These are phyloP conservation scores for Caprella mutica DNA, from an alignment of 2,888 invertebrate species.

Conservation along the genomic window DNA sequence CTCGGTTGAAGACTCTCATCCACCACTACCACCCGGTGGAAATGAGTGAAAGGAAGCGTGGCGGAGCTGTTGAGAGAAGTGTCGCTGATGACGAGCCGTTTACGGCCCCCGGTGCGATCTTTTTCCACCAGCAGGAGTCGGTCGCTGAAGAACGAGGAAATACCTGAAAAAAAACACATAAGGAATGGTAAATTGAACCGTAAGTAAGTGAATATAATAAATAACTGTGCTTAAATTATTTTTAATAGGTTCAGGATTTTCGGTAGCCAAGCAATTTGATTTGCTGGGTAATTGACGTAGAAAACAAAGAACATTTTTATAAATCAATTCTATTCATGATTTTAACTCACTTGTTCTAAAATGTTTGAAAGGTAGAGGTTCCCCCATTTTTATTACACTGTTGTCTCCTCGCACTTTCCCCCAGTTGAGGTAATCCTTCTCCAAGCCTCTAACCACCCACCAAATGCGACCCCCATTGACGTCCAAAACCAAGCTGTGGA, in stretches of 20 bases:
- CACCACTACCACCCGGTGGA: slow-evolving; percentile 58
- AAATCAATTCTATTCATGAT: too few species aligned
- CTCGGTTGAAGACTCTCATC: slow-evolving; percentile 55
- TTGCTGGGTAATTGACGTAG: too few species aligned
- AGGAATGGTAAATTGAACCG: background rate
- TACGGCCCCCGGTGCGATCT: slow-evolving; percentile 52
- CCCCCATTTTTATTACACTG: too few species aligned
- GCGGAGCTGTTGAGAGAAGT: slow-evolving; percentile 61
- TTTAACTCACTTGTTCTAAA: too few species aligned
- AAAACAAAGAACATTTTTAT: too few species aligned
- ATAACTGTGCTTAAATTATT: background rate
- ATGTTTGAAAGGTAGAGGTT: too few species aligned
- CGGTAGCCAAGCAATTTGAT: background rate
- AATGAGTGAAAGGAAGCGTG: slow-evolving; percentile 43
- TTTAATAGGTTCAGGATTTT: background rate
- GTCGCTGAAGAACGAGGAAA: slow-evolving; percentile 66
- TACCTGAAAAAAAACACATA: slow-evolving; percentile 42
- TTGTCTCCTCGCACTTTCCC: slow-evolving; percentile 29
- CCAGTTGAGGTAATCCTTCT: slow-evolving; percentile 34
- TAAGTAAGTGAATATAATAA: background rate
- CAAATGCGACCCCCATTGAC: slow-evolving; percentile 56
- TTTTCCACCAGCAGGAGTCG: slow-evolving; percentile 73
- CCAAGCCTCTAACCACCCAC: slow-evolving; percentile 25
- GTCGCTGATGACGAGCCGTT: slow-evolving; percentile 68
- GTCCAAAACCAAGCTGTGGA: slow-evolving; percentile 74